phyloP scores from a whole-genome alignment of 2,888 invertebrate species.

The Molorchus minor region DNA sequence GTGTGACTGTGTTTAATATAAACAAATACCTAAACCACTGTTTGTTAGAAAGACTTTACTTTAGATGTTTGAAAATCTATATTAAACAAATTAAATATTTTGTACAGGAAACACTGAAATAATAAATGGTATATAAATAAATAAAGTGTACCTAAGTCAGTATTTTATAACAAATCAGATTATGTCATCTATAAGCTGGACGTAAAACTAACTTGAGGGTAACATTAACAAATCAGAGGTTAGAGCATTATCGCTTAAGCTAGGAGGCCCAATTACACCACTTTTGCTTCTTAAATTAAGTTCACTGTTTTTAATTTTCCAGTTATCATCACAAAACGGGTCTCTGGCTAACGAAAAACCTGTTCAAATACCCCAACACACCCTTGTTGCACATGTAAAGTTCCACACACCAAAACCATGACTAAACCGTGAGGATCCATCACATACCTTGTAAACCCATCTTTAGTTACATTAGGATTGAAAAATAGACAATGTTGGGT shows the following conservation, averaged over 20 bases:
- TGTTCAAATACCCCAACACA: conserved; percentile 74
- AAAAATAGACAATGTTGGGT: conserved; percentile 65
- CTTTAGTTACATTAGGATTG: conserved; percentile 68
- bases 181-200: not conserved
- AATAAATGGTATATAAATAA: not conserved
- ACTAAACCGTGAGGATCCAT: conserved; percentile 71
- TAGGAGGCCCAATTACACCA: conserved; percentile 46
- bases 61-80: not conserved
- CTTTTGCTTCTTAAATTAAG: conserved; percentile 61
- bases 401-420: conserved; percentile 70
- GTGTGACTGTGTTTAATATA: too few relatives aligned
- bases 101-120: not conserved
- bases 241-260: conserved; percentile 49
- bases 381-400: conserved; percentile 65
- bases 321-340: conserved; percentile 70
- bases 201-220: conserved; percentile 33
- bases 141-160: not conserved
- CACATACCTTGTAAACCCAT: conserved; percentile 68
- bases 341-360: conserved; percentile 71
- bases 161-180: not conserved
- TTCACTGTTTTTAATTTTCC: conserved; percentile 72
- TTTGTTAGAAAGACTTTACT: not conserved
- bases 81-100: not conserved
- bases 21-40: not conserved
- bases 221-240: conserved; percentile 51